Evolutionary conservation across 2,797 vertebrate species (phyloP).

Genomic region (Gymnothorax reevesii): DNA sequence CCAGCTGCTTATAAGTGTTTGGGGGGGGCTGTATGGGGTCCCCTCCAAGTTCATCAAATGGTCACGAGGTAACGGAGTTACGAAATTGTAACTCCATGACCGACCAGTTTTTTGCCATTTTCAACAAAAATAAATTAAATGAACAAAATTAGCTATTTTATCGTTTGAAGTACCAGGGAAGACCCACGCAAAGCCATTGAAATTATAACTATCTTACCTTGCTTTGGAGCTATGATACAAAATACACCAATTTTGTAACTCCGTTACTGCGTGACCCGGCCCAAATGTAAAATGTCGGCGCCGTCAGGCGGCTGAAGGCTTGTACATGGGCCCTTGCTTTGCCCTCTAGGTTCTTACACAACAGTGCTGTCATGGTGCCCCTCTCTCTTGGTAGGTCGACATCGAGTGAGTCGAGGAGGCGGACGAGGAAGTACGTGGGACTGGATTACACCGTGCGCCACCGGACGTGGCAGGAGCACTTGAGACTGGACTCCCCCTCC

Average conservation of each 20-base stretch:
- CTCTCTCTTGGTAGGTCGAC: slow-evolving; percentile 47
- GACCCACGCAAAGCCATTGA: too few relatives aligned
- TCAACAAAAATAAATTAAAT: too few relatives aligned
- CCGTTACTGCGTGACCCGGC: too few relatives aligned
- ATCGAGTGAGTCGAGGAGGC: neutral
- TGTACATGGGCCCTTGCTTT: neutral
- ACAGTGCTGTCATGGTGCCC: slow-evolving; percentile 22
- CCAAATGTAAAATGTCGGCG: neutral
- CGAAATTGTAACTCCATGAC: too few relatives aligned
- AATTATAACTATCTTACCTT: too few relatives aligned
- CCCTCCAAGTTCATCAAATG: neutral
- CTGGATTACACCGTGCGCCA: slow-evolving; percentile 41
- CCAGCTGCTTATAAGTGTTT: neutral
- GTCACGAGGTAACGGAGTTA: too few relatives aligned
- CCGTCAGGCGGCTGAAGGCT: neutral
- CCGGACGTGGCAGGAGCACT: slow-evolving; percentile 47
- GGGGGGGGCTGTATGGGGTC: neutral
- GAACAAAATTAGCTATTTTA: too few relatives aligned
- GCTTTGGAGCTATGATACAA: too few relatives aligned
- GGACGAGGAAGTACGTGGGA: neutral
- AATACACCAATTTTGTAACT: too few relatives aligned
- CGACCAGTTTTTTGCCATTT: too few relatives aligned
- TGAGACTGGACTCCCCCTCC: slow-evolving; percentile 40
- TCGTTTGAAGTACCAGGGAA: too few relatives aligned
- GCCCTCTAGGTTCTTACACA: neutral